Evolutionary conservation across 2,113 vertebrate species (phyloP), one percentile per base, ranked within the genome.

Genomic region (Paracanthobrama guichenoti): DNA sequence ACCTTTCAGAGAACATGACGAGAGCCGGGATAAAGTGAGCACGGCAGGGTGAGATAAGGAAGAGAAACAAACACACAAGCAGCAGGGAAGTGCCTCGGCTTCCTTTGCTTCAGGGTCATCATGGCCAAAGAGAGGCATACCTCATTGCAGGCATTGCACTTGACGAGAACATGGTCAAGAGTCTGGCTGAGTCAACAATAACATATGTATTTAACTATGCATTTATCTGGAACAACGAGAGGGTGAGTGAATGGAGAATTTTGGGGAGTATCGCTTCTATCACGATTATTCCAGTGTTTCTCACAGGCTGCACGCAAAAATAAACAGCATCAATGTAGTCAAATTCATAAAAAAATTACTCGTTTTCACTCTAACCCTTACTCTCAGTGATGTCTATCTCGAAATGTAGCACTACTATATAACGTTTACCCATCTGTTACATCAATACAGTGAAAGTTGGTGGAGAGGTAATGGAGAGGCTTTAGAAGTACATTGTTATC

Each of bases 1-100:
- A 92, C 90, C 87, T 92, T 86, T 86, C 85, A 46, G 86, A 90
- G 91, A 92, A 91, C 82, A 90, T 80, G 87, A 75, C 44, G 14
- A 75, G 87, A 86, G 80, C 53, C 16, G 85, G 79, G 79, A 86
- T 73, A 69, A 67, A 84, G 76, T 79, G 84, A 76, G 20, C 53
- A 8, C 62, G 83, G 75, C 31, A 64, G 74, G 64, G n/a, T 42
- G 44, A 85, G 82, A 88, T 90, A 88, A 88, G 84, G 12, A 86
- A 81, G 59, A 31, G 75, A 89, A 83, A 81, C 76, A 88, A 82
- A 84, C 82, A 86, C 35, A 69, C 75, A 26, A 62, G 79, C 83
- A 79, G 87, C 77, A 59, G 59, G 60, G 79, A 84, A 79, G 39
- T 84, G 84, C 76, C 81, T 84, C 31, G 46, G 83, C 66, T 86